Conservation (phyloP, 2,797 vertebrate genomes). For the Prionace glauca region DNA sequence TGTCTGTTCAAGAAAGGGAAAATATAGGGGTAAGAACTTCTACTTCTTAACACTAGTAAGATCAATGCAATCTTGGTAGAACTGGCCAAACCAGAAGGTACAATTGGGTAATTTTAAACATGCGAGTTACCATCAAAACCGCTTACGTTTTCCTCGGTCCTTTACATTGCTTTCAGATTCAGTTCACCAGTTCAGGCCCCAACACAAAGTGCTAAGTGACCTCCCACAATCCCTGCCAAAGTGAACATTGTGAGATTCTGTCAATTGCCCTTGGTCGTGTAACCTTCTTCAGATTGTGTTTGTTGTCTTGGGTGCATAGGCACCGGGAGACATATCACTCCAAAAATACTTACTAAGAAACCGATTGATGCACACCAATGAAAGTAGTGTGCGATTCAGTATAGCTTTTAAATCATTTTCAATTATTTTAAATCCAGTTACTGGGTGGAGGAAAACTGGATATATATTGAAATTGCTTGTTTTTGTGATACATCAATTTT, state of each 20-base stretch:
- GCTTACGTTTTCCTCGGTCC: background rate
- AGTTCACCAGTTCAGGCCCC: background rate
- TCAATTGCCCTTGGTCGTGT: background rate
- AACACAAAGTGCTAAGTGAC: too few species aligned
- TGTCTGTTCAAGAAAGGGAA: background rate
- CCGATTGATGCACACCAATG: background rate
- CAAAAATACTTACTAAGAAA: background rate
- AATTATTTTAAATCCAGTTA: background rate
- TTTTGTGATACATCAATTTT: background rate
- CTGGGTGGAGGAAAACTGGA: background rate
- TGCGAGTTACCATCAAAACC: background rate
- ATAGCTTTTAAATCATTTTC: background rate
- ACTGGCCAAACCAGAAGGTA: background rate
- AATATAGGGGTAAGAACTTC: background rate
- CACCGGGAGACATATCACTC: too few species aligned
- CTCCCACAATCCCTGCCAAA: too few species aligned
- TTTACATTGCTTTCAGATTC: background rate
- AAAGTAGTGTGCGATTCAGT: background rate
- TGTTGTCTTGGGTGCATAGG: too few species aligned
- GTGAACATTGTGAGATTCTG: background rate
- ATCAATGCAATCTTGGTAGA: background rate
- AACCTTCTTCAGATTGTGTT: background rate
- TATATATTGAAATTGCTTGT: background rate
- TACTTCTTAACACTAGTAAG: background rate
- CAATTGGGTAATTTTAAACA: background rate